Evolutionary conservation across 2,888 invertebrate genomes (phyloP).

Genomic region (Keiferia lycopersicella): DNA sequence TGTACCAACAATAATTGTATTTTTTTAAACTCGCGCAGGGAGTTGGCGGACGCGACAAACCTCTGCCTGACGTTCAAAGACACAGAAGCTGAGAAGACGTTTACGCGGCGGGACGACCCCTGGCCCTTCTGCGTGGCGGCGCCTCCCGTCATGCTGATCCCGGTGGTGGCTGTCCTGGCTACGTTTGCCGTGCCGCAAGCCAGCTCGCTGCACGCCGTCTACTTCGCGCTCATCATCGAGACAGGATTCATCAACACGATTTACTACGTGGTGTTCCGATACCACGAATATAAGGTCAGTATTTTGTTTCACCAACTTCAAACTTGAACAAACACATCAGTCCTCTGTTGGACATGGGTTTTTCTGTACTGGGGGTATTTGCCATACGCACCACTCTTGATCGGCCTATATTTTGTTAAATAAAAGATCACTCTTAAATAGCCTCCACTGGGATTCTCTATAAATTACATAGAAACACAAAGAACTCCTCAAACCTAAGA

Average conservation of each 20-base stretch:
- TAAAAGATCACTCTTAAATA: too few relatives aligned
- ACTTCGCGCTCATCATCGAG: constrained; percentile 62
- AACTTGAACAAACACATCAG: too few relatives aligned
- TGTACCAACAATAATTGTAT: too few relatives aligned
- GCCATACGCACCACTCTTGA: too few relatives aligned
- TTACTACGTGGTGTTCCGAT: constrained; percentile 62
- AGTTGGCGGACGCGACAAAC: constrained; percentile 68
- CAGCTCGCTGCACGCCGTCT: constrained; percentile 61
- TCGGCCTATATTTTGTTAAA: too few relatives aligned
- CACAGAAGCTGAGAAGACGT: constrained; percentile 58
- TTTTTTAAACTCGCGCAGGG: constrained; percentile 47
- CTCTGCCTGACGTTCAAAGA: constrained; percentile 68
- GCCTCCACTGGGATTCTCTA: too few relatives aligned
- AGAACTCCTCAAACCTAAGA: too few relatives aligned
- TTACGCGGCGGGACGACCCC: constrained; percentile 57
- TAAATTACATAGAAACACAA: too few relatives aligned
- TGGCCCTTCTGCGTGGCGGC: constrained; percentile 62
- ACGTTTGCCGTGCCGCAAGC: constrained; percentile 62
- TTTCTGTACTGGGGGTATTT: too few relatives aligned
- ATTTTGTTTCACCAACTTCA: not conserved
- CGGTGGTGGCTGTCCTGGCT: constrained; percentile 64
- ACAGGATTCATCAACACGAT: constrained; percentile 61
- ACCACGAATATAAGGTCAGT: constrained; percentile 41
- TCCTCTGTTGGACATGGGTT: too few relatives aligned
- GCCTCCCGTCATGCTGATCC: constrained; percentile 70